Conservation (phyloP, 2,888 invertebrate species). For the Dryomyza anilis region DNA sequence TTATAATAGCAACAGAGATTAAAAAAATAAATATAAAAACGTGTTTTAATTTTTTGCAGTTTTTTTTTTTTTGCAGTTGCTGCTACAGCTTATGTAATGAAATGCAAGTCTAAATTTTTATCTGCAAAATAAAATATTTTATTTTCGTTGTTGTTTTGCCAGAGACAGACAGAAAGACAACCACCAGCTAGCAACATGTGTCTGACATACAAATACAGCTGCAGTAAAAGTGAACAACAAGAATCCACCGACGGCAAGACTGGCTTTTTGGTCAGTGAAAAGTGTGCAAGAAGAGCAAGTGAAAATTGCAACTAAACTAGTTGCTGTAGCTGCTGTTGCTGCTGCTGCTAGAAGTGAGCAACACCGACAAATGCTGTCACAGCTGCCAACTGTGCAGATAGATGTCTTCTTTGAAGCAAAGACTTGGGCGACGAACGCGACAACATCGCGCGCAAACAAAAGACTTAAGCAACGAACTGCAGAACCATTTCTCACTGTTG, state of each 20-base stretch:
- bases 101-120: constrained; percentile 27
- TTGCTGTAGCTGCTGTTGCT: neutral
- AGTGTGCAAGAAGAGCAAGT: no score
- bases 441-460: no score
- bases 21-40: constrained; percentile 47
- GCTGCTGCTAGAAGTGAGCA: neutral
- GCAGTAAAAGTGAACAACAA: neutral
- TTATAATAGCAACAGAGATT: no score
- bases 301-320: no score
- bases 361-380: neutral
- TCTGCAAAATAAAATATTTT: constrained; percentile 31
- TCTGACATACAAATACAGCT: constrained; percentile 22
- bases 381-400: neutral
- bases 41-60: constrained; percentile 27
- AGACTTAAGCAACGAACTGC: neutral
- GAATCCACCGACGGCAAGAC: no score
- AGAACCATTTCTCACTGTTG: neutral
- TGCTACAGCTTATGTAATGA: constrained; percentile 26
- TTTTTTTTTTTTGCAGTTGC: neutral
- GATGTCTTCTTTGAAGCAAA: neutral
- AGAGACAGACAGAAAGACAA: neutral
- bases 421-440: constrained; percentile 8
- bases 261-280: no score
- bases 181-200: neutral
- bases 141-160: constrained; percentile 4